These are phyloP conservation scores for Lasioglossum vierecki DNA, from an alignment of 2,888 invertebrate species.

Conservation along the genomic window DNA sequence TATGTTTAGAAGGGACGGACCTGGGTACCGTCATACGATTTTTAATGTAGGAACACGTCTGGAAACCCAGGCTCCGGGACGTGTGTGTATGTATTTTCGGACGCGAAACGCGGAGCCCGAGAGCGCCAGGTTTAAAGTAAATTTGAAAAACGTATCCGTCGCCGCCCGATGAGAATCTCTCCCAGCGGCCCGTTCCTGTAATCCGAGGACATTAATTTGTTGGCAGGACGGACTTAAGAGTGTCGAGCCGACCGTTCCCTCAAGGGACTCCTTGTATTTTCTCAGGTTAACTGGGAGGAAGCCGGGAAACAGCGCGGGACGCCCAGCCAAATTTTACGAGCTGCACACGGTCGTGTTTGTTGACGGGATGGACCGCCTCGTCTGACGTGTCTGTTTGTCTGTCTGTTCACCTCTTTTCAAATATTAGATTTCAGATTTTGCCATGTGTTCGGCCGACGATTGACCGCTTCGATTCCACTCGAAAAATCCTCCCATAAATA, in stretches of 20 bases:
- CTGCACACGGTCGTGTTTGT: constrained; percentile 19
- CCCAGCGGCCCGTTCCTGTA: constrained; percentile 72
- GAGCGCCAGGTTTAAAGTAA: constrained; percentile 60
- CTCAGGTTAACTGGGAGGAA: constrained; percentile 70
- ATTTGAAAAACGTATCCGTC: constrained; percentile 65
- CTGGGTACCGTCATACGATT: background rate
- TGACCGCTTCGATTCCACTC: background rate
- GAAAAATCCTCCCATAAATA: constrained; percentile 27
- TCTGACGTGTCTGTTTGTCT: background rate
- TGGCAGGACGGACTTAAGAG: constrained; percentile 70
- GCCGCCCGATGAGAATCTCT: constrained; percentile 67
- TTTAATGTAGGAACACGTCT: background rate
- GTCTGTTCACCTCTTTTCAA: constrained; percentile 45
- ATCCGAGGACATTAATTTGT: constrained; percentile 76
- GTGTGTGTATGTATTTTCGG: constrained; percentile 30
- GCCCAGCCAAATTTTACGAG: constrained; percentile 71
- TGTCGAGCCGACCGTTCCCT: constrained; percentile 61
- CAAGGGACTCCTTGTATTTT: constrained; percentile 73
- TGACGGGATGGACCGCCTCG: constrained; percentile 16
- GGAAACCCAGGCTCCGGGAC: background rate
- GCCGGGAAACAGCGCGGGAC: constrained; percentile 55
- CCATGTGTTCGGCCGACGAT: constrained; percentile 33
- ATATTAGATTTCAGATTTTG: constrained; percentile 63
- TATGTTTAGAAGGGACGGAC: background rate
- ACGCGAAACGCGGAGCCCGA: background rate